These are phyloP conservation scores for Lota lota DNA, from an alignment of 2,113 vertebrate species.

Conservation along the genomic window DNA sequence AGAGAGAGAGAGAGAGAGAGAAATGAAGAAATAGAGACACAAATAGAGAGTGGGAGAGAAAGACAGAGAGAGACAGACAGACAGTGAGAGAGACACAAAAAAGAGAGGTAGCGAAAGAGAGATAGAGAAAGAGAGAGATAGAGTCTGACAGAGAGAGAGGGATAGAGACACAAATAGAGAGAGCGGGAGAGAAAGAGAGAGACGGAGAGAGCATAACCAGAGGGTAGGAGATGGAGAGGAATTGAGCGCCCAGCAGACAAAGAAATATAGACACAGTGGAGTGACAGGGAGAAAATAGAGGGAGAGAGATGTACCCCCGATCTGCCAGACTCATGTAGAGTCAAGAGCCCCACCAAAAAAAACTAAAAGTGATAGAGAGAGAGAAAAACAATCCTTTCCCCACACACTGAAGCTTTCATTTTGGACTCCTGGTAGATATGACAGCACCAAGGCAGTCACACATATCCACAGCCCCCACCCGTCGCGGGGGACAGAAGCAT, in stretches of 20 bases:
- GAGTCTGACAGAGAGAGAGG: conserved; percentile 31
- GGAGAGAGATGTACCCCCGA: conserved; percentile 27
- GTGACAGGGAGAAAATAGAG: no score
- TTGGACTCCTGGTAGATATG: no score
- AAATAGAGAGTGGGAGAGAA: conserved; percentile 32
- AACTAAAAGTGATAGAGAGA: conserved; percentile 4
- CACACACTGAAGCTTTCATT: no score
- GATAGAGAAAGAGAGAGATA: conserved; percentile 42
- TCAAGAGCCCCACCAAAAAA: conserved; percentile 18
- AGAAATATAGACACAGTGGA: background rate
- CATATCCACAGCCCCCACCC: no score
- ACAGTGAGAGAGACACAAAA: conserved; percentile 5
- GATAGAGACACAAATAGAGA: conserved; percentile 38
- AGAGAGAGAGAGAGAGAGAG: conserved; percentile 13
- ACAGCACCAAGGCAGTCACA: no score
- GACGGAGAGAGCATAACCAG: background rate
- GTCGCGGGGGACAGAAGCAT: no score
- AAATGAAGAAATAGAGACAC: conserved; percentile 40
- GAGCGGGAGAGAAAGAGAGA: conserved; percentile 11
- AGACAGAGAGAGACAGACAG: conserved; percentile 29
- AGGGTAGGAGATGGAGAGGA: background rate
- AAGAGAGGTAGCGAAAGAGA: background rate
- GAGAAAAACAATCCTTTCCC: no score
- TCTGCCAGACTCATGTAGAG: conserved; percentile 48
- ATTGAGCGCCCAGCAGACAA: background rate